Evolutionary conservation across 2,797 vertebrate species (phyloP).

Genomic region (Myotis planiceps): DNA sequence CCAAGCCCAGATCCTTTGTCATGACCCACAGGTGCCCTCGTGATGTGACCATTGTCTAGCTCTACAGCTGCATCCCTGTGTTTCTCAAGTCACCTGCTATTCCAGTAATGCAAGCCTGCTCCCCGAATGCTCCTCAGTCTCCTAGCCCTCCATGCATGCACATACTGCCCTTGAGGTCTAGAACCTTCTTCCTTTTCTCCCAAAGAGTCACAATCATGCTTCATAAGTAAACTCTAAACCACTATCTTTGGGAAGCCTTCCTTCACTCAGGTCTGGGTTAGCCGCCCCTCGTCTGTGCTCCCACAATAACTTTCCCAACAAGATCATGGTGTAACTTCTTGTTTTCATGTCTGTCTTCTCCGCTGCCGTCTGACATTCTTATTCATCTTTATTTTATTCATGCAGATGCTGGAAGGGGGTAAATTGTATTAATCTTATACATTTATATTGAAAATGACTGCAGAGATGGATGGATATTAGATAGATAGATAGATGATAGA

Average conservation of each 20-base stretch:
- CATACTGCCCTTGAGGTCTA: not conserved
- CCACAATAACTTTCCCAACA: not conserved
- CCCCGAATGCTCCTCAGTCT: not conserved
- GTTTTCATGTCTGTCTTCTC: not conserved
- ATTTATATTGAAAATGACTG: not conserved
- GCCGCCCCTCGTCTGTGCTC: not conserved
- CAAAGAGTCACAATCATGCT: not conserved
- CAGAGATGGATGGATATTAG: not conserved
- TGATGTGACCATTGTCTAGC: not conserved
- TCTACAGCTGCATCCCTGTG: accelerated
- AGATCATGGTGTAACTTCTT: not conserved
- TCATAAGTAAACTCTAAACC: not conserved
- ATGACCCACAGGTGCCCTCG: not conserved
- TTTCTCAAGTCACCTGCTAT: not conserved
- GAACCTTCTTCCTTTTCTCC: not conserved
- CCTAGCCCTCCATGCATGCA: not conserved
- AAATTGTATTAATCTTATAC: not conserved
- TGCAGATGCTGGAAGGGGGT: not conserved
- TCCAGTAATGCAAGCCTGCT: not conserved
- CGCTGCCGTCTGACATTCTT: not conserved
- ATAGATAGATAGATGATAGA: not conserved
- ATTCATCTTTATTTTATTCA: not conserved
- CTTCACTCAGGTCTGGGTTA: not conserved
- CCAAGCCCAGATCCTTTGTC: not conserved
- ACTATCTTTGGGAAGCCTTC: not conserved